Evolutionary conservation across 2,888 invertebrate species (phyloP).

Genomic region (Drosophila rubida): DNA sequence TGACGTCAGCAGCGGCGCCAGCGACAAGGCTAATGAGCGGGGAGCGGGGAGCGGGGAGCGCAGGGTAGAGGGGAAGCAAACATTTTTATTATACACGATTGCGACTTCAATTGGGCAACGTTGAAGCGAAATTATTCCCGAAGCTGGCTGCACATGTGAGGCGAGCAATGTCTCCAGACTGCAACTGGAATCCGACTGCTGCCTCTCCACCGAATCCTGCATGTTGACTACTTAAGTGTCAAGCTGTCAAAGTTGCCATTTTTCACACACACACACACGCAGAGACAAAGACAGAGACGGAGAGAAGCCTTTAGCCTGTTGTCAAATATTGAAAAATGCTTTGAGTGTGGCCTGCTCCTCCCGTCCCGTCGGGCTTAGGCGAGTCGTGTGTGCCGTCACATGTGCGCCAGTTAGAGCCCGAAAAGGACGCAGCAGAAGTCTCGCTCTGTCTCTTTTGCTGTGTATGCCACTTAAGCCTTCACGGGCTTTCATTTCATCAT

Average conservation of each 20-base stretch:
- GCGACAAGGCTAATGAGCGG: slow-evolving; percentile 20
- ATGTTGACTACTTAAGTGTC: slow-evolving; percentile 61
- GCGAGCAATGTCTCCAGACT: slow-evolving; percentile 8
- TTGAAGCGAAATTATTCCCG: slow-evolving; percentile 71
- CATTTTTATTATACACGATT: slow-evolving; percentile 61
- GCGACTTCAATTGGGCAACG: slow-evolving; percentile 36
- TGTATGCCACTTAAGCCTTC: slow-evolving; percentile 64
- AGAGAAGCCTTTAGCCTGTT: slow-evolving; percentile 39
- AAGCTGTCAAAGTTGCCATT: slow-evolving; percentile 81
- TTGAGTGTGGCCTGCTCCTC: slow-evolving; percentile 30
- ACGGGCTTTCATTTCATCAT: slow-evolving; percentile 71
- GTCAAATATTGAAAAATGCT: slow-evolving; percentile 80
- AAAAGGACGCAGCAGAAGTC: slow-evolving; percentile 9
- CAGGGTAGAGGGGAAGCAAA: slow-evolving; percentile 21
- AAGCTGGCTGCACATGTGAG: slow-evolving; percentile 51
- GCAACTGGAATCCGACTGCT: slow-evolving; percentile 11
- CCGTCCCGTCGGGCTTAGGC: slow-evolving; percentile 43
- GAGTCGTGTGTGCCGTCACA: slow-evolving; percentile 45
- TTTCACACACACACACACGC: slow-evolving; percentile 64
- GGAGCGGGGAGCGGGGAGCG: slow-evolving; percentile 28
- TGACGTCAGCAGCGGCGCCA: slow-evolving; percentile 49
- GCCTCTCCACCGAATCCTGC: too few species aligned
- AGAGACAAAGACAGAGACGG: slow-evolving; percentile 9
- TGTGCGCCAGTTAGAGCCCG: slow-evolving; percentile 45
- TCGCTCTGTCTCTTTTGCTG: too few species aligned